Evolutionary conservation across 2,113 vertebrate genomes (phyloP).

Genomic region (Synchiropus splendidus): DNA sequence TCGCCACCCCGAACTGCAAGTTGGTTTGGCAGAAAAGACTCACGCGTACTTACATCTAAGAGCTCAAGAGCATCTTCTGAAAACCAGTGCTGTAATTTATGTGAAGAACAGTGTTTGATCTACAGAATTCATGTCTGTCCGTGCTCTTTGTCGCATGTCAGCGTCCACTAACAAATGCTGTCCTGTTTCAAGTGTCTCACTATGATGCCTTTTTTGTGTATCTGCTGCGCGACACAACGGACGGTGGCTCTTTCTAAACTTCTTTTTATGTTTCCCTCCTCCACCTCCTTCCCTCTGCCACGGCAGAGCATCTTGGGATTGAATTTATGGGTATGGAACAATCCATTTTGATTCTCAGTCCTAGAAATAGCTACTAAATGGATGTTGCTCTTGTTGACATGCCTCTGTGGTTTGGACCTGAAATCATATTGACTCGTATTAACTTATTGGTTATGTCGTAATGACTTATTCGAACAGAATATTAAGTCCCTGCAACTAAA

Average conservation of each 20-base stretch:
- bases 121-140: background rate
- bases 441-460: slow-evolving; percentile 44
- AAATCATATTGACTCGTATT: slow-evolving; percentile 50
- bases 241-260: slow-evolving; percentile 62
- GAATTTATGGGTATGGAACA: slow-evolving; percentile 98
- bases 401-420: slow-evolving; percentile 48
- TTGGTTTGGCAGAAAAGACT: too few relatives aligned
- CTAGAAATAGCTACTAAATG: slow-evolving; percentile 42
- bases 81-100: background rate
- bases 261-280: slow-evolving; percentile 56
- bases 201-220: slow-evolving; percentile 24
- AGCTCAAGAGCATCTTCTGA: too few relatives aligned
- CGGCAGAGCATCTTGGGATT: slow-evolving; percentile 99
- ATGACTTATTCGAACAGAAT: slow-evolving; percentile 31
- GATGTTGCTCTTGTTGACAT: slow-evolving; percentile 48
- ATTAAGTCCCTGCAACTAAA: slow-evolving; percentile 32
- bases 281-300: slow-evolving; percentile 76
- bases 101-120: background rate
- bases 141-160: slow-evolving; percentile 52
- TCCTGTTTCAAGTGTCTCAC: slow-evolving; percentile 23
- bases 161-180: slow-evolving; percentile 12
- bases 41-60: too few relatives aligned
- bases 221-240: slow-evolving; percentile 42
- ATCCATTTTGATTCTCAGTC: slow-evolving; percentile 72
- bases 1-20: too few relatives aligned